Conservation (phyloP, 2,888 invertebrate genomes). For the Drosophila kokeensis region DNA sequence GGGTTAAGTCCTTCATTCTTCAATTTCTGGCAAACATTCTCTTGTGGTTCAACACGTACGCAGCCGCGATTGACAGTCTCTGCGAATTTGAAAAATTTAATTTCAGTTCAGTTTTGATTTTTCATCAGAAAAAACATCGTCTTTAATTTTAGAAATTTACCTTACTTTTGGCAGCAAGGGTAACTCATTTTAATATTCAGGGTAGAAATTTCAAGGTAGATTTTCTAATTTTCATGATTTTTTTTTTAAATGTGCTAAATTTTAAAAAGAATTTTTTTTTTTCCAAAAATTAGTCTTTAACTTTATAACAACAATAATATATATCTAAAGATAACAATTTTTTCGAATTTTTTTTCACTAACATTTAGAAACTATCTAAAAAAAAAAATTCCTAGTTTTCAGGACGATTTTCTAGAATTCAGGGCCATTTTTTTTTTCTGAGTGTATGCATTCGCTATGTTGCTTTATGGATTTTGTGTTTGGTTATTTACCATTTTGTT, state of each 20-base stretch:
- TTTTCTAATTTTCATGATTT: no score
- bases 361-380: not conserved
- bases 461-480: not conserved
- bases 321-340: no score
- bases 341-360: no score
- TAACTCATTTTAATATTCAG: not conserved
- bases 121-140: no score
- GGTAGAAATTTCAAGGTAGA: no score
- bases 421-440: not conserved
- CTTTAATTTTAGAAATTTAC: no score
- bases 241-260: no score
- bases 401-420: not conserved
- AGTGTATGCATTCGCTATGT: not conserved
- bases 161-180: no score
- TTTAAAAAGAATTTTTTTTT: no score
- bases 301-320: no score
- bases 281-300: no score
- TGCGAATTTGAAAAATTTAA: slow-evolving; percentile 24
- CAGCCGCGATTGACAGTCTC: slow-evolving; percentile 80
- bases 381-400: not conserved
- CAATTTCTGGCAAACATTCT: slow-evolving; percentile 67
- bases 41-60: slow-evolving; percentile 65
- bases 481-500: slow-evolving; percentile 32
- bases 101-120: not conserved
- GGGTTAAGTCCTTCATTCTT: slow-evolving; percentile 42